Conservation (phyloP, 2,888 invertebrate species). For the Aphodius sticticus region DNA sequence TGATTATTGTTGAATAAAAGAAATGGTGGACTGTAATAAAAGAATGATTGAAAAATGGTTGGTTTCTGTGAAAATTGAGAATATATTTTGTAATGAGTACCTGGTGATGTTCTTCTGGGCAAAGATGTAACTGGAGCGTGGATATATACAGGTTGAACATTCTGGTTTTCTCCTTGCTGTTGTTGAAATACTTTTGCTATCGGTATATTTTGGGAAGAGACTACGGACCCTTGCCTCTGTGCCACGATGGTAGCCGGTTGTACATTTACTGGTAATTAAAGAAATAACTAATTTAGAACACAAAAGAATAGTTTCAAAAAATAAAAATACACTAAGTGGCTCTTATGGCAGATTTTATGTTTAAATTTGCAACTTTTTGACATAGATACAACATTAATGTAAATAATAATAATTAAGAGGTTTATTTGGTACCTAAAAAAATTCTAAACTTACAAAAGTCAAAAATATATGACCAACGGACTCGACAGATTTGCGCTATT, state of each 20-base stretch:
- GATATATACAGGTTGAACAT: conserved; percentile 53
- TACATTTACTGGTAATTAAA: conserved; percentile 49
- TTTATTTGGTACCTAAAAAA: no score
- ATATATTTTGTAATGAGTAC: conserved; percentile 44
- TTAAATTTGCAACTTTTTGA: neutral
- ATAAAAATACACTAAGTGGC: no score
- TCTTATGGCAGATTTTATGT: neutral
- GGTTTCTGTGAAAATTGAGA: no score
- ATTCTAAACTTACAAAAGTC: no score
- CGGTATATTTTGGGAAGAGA: conserved; percentile 56
- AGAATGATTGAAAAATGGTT: no score
- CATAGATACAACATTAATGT: neutral
- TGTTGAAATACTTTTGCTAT: conserved; percentile 58
- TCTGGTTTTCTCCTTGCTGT: conserved; percentile 48
- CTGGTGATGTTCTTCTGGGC: conserved; percentile 54
- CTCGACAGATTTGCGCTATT: no score
- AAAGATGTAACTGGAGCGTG: conserved; percentile 54
- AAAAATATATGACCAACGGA: no score
- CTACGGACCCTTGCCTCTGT: conserved; percentile 53
- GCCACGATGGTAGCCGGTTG: conserved; percentile 55
- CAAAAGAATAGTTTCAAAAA: no score
- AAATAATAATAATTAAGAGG: neutral
- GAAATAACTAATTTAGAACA: conserved; percentile 13
- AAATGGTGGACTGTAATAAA: no score
- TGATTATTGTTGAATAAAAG: no score